Conservation (phyloP, 2,888 invertebrate species). For the Fragum whitleyi region DNA sequence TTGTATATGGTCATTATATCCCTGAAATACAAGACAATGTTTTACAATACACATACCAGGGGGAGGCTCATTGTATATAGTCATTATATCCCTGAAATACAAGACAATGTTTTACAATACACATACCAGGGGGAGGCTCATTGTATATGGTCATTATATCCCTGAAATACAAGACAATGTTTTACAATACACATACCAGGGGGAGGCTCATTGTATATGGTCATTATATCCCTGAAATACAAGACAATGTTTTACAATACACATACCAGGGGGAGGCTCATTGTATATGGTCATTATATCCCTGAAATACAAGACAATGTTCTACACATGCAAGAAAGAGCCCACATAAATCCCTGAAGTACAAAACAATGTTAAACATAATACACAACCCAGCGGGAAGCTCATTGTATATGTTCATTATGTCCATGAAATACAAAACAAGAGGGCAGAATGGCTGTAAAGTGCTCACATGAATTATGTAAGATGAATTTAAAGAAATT, state of each 20-base stretch:
- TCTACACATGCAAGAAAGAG: constrained; percentile 88
- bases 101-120: too few relatives aligned
- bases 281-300: constrained; percentile 87
- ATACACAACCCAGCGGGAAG: constrained; percentile 83
- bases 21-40: constrained; percentile 85
- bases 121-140: constrained; percentile 88
- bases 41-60: constrained; percentile 87
- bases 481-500: too few relatives aligned
- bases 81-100: constrained; percentile 87
- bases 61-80: constrained; percentile 87
- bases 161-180: too few relatives aligned
- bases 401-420: constrained; percentile 87
- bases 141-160: constrained; percentile 87
- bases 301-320: too few relatives aligned
- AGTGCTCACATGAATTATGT: too few relatives aligned
- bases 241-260: too few relatives aligned
- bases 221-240: constrained; percentile 87
- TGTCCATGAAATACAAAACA: constrained; percentile 86
- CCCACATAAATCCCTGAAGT: constrained; percentile 87
- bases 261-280: constrained; percentile 88
- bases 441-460: too few relatives aligned
- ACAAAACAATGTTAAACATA: constrained; percentile 24
- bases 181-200: constrained; percentile 87
- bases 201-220: constrained; percentile 87
- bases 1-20: constrained; percentile 87